Percentiles rank a stretch among this genome's conserved stretches.
phyloP scores from a whole-genome alignment of 1,140 invertebrate genomes.

The Pemphigus obesinymphae region DNA sequence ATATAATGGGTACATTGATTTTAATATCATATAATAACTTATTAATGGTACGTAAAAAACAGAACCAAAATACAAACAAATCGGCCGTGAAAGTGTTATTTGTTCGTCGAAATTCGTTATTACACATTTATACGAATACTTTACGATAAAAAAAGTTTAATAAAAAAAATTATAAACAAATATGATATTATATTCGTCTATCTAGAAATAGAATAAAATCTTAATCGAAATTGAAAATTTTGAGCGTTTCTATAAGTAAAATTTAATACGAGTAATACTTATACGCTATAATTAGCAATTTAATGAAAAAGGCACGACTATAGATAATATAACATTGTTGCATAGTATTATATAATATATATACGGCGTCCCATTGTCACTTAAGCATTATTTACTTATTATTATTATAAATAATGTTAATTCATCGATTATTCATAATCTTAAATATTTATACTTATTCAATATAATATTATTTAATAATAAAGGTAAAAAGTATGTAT shows the following conservation, averaged over 20 bases:
- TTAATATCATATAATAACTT: conserved; percentile 12
- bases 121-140: neutral
- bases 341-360: neutral
- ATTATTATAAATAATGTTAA: conserved; percentile 7
- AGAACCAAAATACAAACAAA: conserved; percentile 15
- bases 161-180: conserved; percentile 14
- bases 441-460: neutral
- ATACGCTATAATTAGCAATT: conserved; percentile 20
- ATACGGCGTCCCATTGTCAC: neutral
- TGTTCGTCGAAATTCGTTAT: conserved; percentile 21
- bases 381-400: conserved; percentile 22
- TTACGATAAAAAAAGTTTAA: neutral
- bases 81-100: conserved; percentile 13
- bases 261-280: conserved; percentile 18
- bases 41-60: conserved; percentile 26
- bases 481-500: conserved; percentile 18
- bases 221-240: conserved; percentile 29
- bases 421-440: neutral
- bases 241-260: conserved; percentile 40
- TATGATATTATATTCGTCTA: neutral
- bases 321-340: conserved; percentile 17
- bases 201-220: conserved; percentile 35
- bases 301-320: conserved; percentile 39
- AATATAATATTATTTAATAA: neutral
- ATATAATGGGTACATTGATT: neutral